Evolutionary conservation across 1,140 invertebrate species (phyloP).

Genomic region (Zaprionus vittiger): DNA sequence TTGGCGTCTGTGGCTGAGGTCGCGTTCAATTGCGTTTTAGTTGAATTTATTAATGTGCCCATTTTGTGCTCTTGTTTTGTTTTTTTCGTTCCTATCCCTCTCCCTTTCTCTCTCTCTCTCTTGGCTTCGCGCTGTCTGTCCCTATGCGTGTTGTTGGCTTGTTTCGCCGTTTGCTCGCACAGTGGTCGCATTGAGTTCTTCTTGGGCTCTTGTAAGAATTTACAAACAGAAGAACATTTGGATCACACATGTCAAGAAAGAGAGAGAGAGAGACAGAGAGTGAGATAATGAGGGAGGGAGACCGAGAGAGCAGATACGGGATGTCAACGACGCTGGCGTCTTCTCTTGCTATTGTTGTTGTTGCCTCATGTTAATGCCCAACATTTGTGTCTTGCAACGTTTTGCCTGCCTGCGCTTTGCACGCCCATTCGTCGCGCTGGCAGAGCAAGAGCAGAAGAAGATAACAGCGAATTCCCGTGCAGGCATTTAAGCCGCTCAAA

Average conservation of each 20-base stretch:
- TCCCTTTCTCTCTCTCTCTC: conserved; percentile 4
- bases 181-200: conserved; percentile 53
- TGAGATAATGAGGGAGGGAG: not conserved
- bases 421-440: conserved; percentile 29
- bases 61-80: conserved; percentile 40
- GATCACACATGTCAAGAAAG: conserved; percentile 74
- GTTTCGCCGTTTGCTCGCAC: conserved; percentile 21
- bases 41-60: conserved; percentile 61
- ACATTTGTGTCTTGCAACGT: conserved; percentile 58
- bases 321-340: not conserved
- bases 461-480: conserved; percentile 57
- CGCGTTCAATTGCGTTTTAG: conserved; percentile 65
- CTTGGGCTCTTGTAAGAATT: conserved; percentile 54
- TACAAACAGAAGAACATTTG: conserved; percentile 64
- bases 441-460: conserved; percentile 19
- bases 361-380: conserved; percentile 44
- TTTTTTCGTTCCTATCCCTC: conserved; percentile 33
- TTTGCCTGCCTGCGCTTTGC: conserved; percentile 33
- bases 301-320: conserved; percentile 2
- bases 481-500: conserved; percentile 75
- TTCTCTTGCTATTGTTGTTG: conserved; percentile 25
- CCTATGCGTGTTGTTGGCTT: conserved; percentile 40
- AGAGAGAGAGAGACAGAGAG: conserved; percentile 24
- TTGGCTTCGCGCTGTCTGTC: conserved; percentile 14
- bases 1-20: conserved; percentile 37